Evolutionary conservation across 2,888 invertebrate genomes (phyloP), one percentile per base, ranked within the genome.

Genomic region (Melangyna quadrimaculata): DNA sequence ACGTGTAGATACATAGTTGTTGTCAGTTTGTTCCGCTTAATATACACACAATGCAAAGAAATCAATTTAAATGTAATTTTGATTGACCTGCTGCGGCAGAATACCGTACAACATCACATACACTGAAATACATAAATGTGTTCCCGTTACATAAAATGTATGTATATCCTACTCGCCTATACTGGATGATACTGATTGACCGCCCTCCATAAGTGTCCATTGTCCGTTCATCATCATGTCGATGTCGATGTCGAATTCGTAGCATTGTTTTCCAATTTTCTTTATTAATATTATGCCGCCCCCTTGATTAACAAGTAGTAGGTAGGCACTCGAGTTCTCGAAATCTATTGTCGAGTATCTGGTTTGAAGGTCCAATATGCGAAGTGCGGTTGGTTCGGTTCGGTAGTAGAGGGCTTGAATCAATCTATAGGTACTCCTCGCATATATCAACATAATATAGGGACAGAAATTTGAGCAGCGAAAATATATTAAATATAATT

Each of bases 41-140:
- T 73, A 59, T 61, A 61, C 53, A 71, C 19, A 73, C 19, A 75
- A 40, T 17, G 29, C 51, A 70, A 75, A 70, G 74, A 71, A 81
- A 72, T 81, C 77, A 81, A 81, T 81, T 77, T 77, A 67, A 77
- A 77, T 77, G 67, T 67, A 77, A 63, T 70, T 82, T 78, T 78
- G 82, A 82, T 82, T 82, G 73, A 82, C 63, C 48, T 70, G 55
- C 19, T 61, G 53, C 17, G 43, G 32, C 27, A 45, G 19, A 17
- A 12, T 14, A 53, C 29, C 65, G n/a, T 7, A 35, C 4, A 6
- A 24, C 0, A 27, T 5, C 10, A 27, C 27, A 7, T 0, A 55
- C 32, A 35, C n/a, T 40, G 8, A n/a, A 22, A 8, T 27, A 32
- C 19, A 59, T 3, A 59, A 22, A 37, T 59, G 37, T 35, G 12